Base-by-base conservation (phyloP, 2,113 vertebrate species). In the Glaucidium brasilianum region DNA sequence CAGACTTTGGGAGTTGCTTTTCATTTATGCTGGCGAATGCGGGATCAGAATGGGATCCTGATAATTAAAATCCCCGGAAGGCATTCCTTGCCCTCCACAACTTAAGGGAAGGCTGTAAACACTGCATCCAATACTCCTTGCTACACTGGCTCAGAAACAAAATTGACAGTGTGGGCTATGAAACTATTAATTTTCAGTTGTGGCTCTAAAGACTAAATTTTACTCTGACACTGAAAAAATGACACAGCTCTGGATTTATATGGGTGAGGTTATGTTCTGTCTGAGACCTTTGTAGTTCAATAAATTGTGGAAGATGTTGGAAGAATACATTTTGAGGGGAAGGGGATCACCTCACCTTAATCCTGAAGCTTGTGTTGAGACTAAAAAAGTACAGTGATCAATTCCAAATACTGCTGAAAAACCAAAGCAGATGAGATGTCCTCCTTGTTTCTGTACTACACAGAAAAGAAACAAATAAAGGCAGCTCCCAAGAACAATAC, bases 21-120 rank as follows among this genome's bases (percentile, higher is more conserved):
- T 83, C 20, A 47, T 85, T 90, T 58, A 55, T 4, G 1, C 26
- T 0, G 2, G 39, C 1, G 23, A 83, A 63, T 73, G 30, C 23
- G 39, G 58, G 12, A 80, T 58, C 71, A 89, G 83, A 92, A 77
- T 45, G 59, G 16, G 43, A 64, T 64, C 21, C 50, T 80, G 81
- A 79, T 82, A 88, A 92, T 71, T 75, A 75, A 89, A 88, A 67
- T 52, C 75, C 49, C 67, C 76, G 58, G 71, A 71, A 58, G 67
- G 32, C 50, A 74, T 80, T 86, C 32, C 60, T 84, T 58, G 30
- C 47, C 35, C 21, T 68, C 45, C 13, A 11, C 9, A 29, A 69
- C 55, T 62, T 84, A 26, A 39, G 50, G 32, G 30, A 83, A 67
- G 58, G 45, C 21, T 88, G 23, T 49, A 77, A 76, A 62, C 29